These are phyloP conservation scores for Microctonus brassicae DNA, from an alignment of 2,888 invertebrate genomes.

Conservation along the genomic window DNA sequence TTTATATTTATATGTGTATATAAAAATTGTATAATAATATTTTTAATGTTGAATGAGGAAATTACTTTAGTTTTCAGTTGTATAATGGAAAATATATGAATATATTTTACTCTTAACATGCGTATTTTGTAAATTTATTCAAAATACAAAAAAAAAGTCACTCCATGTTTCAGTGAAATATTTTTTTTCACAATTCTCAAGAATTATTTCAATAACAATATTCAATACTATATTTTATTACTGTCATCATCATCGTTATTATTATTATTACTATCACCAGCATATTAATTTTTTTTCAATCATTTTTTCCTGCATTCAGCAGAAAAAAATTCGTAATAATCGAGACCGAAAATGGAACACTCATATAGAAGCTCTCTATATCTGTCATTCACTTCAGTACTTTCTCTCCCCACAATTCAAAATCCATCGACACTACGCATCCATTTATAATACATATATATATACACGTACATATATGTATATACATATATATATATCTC, in stretches of 20 bases:
- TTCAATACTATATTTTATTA: too few relatives aligned
- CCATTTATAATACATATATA: neutral
- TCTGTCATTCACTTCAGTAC: neutral
- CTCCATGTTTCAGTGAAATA: too few relatives aligned
- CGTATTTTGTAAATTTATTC: too few relatives aligned
- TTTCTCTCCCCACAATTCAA: slow-evolving; percentile 2
- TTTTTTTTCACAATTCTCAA: too few relatives aligned
- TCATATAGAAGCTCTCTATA: slow-evolving; percentile 7
- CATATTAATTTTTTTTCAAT: too few relatives aligned
- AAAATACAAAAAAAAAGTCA: too few relatives aligned
- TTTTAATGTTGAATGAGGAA: neutral
- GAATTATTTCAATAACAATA: too few relatives aligned
- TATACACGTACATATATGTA: neutral
- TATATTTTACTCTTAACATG: too few relatives aligned
- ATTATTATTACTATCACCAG: too few relatives aligned
- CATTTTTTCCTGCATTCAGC: too few relatives aligned
- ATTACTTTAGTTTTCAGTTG: neutral
- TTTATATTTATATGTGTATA: too few relatives aligned
- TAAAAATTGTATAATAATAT: neutral
- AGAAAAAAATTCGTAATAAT: slow-evolving; percentile 30
- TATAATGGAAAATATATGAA: neutral
- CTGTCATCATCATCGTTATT: neutral
- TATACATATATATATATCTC: neutral
- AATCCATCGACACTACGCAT: neutral
- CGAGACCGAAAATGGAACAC: slow-evolving; percentile 10